Evolutionary conservation across 2,113 vertebrate species (phyloP), one percentile per base, ranked within the genome.

Genomic region (Bagarius yarrelli): DNA sequence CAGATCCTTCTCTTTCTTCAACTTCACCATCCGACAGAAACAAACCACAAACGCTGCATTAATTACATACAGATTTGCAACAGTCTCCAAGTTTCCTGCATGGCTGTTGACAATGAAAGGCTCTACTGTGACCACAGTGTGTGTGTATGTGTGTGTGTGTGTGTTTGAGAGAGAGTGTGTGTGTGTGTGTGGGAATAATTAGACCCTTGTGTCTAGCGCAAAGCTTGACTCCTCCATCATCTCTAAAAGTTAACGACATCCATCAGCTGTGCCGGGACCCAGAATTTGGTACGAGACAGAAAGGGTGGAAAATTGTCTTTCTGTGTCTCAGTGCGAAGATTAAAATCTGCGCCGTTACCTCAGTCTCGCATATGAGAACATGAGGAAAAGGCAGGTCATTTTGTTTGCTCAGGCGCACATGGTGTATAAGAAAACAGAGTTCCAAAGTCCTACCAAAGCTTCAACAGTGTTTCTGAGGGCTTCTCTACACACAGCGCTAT

Each of bases 401-500:
- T 72, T 61, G 55, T 60, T 15, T 69, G 25, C 44, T 59, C 53
- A 69, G 44, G 78, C 47, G 23, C 21, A 77, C 55, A 60, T 27
- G 50, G 34, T 61, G 27, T 19, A 70, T 60, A 21, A 61, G 61
- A 55, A 55, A 53, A 55, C 50, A n/a, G 52, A 1, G n/a, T 59
- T 47, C 44, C 44, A 47, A 47, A 18, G 69, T 40, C 59, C 36
- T 61, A 30, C 19, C 67, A 61, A 61, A 72, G 36, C 67, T 6
- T 27, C 52, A 50, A 16, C 66, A 57, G 47, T 55, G 30, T 76
- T 73, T 81, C 50, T 76, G 72, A 76, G 72, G 40, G 53, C 14
- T 53, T 30, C 25, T 40, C 19, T 34, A 77, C 66, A 84, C 83
- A 81, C 73, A 63, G 78, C 57, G 36, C 83, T 76, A 77, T 72